Conservation (phyloP, 2,888 invertebrate species). For the Aelia acuminata region DNA sequence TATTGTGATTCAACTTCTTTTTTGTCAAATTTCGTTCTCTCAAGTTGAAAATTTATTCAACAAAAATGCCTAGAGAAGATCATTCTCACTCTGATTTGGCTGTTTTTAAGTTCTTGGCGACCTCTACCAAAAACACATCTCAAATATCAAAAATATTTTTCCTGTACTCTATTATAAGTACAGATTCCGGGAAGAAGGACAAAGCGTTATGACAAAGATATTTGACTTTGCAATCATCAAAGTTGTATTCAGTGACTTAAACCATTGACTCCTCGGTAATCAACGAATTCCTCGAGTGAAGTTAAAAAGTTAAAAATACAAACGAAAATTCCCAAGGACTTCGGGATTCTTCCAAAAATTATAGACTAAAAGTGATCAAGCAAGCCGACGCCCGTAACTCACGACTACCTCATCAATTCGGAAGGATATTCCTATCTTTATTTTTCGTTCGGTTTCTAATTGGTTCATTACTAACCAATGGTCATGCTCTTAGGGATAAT, state of each 20-base stretch:
- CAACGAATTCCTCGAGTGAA: not conserved
- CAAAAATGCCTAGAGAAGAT: no score
- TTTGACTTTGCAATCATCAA: not conserved
- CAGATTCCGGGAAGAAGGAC: no score
- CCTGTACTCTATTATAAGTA: no score
- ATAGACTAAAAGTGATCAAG: not conserved
- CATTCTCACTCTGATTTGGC: no score
- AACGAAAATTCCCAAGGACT: not conserved
- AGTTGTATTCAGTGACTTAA: no score
- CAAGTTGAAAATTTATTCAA: no score
- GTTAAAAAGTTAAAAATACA: not conserved
- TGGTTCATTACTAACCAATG: not conserved
- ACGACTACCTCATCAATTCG: not conserved
- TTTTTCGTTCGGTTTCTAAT: conserved; percentile 16
- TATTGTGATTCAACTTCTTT: no score
- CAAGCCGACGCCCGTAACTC: not conserved
- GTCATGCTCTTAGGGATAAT: conserved; percentile 18
- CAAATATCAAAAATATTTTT: no score
- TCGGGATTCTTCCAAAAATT: not conserved
- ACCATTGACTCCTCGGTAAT: no score
- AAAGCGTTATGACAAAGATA: not conserved
- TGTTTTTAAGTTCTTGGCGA: no score
- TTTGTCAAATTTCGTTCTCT: no score
- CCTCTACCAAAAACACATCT: no score
- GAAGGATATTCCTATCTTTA: not conserved